These are phyloP conservation scores for Drosophila yooni DNA, from an alignment of 2,888 invertebrate genomes.

Conservation along the genomic window DNA sequence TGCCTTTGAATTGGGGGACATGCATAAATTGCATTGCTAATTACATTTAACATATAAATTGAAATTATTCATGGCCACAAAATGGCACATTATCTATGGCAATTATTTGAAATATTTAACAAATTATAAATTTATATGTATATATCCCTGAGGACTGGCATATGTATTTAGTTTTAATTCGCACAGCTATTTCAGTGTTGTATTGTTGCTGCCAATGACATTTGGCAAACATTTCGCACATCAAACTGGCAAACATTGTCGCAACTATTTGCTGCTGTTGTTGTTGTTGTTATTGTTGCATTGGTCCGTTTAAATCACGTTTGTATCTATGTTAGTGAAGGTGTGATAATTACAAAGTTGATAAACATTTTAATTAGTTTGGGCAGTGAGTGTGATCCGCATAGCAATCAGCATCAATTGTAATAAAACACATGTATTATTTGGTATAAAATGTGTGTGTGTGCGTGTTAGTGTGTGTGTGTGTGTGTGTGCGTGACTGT, in stretches of 20 bases:
- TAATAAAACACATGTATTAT: slow-evolving; percentile 59
- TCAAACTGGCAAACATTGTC: slow-evolving; percentile 7
- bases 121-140: not conserved
- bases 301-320: slow-evolving; percentile 34
- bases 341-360: slow-evolving; percentile 72
- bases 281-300: not conserved
- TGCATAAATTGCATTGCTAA: not conserved
- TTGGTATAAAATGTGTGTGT: slow-evolving; percentile 20
- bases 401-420: slow-evolving; percentile 68
- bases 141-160: not conserved
- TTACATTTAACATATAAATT: not conserved
- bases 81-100: not conserved
- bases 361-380: slow-evolving; percentile 80
- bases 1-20: not conserved
- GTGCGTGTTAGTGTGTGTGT: slow-evolving; percentile 56
- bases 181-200: not conserved
- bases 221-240: slow-evolving; percentile 7
- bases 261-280: not conserved
- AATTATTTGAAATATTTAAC: not conserved
- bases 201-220: slow-evolving; percentile 15
- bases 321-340: slow-evolving; percentile 7
- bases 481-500: slow-evolving; percentile 7
- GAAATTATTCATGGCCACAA: not conserved
- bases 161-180: not conserved
- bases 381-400: slow-evolving; percentile 53